A percentile compares a stretch with the other conserved stretches of the same genome.
Evolutionary conservation across 2,797 vertebrate species (phyloP).

Genomic region (Spheniscus humboldti): DNA sequence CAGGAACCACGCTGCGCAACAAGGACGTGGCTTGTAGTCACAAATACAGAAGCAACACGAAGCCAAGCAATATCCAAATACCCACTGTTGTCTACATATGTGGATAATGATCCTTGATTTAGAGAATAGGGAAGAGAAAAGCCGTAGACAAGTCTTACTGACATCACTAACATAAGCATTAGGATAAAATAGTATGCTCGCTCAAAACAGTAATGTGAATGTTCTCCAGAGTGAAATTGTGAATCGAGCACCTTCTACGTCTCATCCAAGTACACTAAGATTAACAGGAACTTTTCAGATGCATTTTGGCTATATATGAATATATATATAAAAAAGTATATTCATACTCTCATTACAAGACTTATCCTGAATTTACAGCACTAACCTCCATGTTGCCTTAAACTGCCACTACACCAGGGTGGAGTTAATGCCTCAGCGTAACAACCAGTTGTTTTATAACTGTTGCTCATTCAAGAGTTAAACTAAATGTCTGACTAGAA

Average conservation of each 20-base stretch:
- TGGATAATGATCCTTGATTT: background rate
- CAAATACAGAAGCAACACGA: background rate
- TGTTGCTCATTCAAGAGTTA: background rate
- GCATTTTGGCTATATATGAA: background rate
- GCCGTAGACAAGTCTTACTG: background rate
- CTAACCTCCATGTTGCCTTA: background rate
- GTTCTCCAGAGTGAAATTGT: background rate
- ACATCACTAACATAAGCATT: background rate
- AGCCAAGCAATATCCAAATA: background rate
- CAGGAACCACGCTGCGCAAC: background rate
- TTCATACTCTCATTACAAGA: background rate
- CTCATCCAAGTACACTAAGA: background rate
- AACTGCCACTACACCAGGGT: background rate
- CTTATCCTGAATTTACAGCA: background rate
- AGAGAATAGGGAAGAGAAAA: background rate
- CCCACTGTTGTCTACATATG: fast-evolving
- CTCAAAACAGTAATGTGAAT: background rate
- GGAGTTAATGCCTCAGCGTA: background rate
- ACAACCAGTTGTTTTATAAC: background rate
- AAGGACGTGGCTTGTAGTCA: background rate
- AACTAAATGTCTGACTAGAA: background rate
- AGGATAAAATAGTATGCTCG: background rate
- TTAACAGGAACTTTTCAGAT: background rate
- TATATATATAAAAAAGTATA: background rate
- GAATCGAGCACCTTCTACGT: background rate